These are phyloP conservation scores for Felis chaus DNA, from an alignment of 2,113 vertebrate genomes.

Conservation along the genomic window DNA sequence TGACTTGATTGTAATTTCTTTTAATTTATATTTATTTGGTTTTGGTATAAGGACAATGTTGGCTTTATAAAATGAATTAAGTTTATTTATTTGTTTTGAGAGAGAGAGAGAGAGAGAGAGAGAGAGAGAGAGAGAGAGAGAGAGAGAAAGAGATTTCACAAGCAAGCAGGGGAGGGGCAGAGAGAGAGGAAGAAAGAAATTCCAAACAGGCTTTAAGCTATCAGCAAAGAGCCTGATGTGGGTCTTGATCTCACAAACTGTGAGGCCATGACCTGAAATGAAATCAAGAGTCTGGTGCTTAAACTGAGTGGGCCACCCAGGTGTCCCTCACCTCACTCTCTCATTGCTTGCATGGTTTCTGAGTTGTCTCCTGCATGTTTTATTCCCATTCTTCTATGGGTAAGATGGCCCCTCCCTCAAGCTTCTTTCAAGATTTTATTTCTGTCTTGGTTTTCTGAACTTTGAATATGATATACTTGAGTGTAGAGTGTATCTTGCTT, in stretches of 20 bases:
- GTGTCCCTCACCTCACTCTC: background rate
- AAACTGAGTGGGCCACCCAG: no score
- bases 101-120: no score
- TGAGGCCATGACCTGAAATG: no score
- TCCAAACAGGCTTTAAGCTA: no score
- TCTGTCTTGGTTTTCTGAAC: background rate
- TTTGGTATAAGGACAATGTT: background rate
- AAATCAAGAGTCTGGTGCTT: no score
- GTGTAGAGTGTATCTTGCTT: background rate
- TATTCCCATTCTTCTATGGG: background rate
- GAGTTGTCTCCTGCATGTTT: background rate
- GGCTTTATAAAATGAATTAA: background rate
- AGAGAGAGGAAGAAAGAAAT: no score
- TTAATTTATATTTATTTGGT: background rate
- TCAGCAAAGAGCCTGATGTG: no score
- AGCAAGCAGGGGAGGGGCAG: no score
- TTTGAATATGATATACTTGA: background rate
- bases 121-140: no score
- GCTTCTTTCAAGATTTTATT: background rate
- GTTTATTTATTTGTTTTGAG: no score
- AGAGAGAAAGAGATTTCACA: no score
- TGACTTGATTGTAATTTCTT: background rate
- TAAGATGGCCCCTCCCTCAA: background rate
- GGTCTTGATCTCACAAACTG: no score
- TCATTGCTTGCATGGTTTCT: background rate